Evolutionary conservation across 35 echinoderm and acorn worm genomes (phyloP).

Genomic region (Holothuria glaberrima): DNA sequence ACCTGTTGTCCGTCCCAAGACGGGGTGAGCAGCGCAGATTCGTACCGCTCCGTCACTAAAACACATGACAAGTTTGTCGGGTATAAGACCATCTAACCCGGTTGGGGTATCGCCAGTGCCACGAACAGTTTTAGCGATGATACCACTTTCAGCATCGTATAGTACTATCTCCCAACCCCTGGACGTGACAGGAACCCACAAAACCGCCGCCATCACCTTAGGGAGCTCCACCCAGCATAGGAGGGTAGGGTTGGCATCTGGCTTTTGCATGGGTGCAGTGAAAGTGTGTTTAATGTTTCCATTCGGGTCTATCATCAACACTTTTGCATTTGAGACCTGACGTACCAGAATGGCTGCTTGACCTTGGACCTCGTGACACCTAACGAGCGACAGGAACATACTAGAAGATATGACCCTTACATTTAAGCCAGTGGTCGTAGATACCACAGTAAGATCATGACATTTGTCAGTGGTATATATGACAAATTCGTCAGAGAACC

Average conservation of each 20-base stretch:
- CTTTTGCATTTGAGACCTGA: neutral
- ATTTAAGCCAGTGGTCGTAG: constrained; percentile 10
- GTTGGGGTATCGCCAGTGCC: constrained; percentile 3
- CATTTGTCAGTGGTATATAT: constrained; percentile 37
- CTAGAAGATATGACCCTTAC: constrained; percentile 20
- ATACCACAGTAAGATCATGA: constrained; percentile 45
- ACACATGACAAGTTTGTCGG: constrained; percentile 50
- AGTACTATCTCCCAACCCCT: constrained; percentile 35
- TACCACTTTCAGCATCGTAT: constrained; percentile 7
- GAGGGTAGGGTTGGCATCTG: constrained; percentile 34
- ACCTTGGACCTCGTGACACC: constrained; percentile 14
- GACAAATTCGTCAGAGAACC: constrained; percentile 40
- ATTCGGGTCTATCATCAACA: constrained; percentile 32
- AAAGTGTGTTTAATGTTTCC: constrained; percentile 37
- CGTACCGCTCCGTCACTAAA: constrained; percentile 37
- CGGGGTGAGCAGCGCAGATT: neutral
- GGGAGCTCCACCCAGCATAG: constrained; percentile 45
- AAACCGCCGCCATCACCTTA: constrained; percentile 19
- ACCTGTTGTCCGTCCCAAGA: too few relatives aligned
- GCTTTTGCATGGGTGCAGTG: neutral
- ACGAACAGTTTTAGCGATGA: constrained; percentile 9
- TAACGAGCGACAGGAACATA: constrained; percentile 19
- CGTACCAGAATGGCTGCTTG: constrained; percentile 21
- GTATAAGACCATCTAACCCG: constrained; percentile 47
- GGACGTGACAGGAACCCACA: constrained; percentile 35